Base-by-base conservation (phyloP, 2,797 vertebrate species). In the Bothrops alternatus region DNA sequence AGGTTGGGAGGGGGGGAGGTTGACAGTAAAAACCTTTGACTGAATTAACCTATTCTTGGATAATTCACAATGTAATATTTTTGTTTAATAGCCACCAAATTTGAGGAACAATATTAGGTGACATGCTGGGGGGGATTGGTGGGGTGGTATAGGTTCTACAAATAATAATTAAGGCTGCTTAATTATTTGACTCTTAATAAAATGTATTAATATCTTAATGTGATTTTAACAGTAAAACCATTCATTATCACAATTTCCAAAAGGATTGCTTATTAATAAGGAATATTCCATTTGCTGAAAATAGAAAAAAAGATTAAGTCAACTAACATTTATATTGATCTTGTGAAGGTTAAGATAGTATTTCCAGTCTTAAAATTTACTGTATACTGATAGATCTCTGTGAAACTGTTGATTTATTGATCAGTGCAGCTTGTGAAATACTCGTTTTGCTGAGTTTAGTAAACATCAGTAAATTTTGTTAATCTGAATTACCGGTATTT, bases 161-260 rank as follows among this genome's bases (percentile, higher is more conserved):
- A 90, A 90, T 47, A 88, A 92, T 26, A 65, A 47, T 26, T 90
- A 78, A 92, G 91, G 63, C 28, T 89, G 60, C 42, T 87, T 50
- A 50, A 93, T 90, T 42, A 32, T 37, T 91, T 60, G 3, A 28
- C 61, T 32, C 25, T 86, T 57, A 93, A 32, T 50, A 20, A 91
- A 87, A 26, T 0, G 0, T 2, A 85, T 18, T 89, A 10, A 47
- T 65, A 50, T 20, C 20, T 82, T 82, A 23, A 87, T 3, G 0
- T 56, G 78, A 82, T 18, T 42, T 60, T 89, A 63, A 1, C 2
- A 91, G 90, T 73, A 55, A 0, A 86, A 0, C 0, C 32, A 32
- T 26, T 57, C 18, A 56, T 55, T 47, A 50, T 88, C 18, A 25
- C 69, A 23, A 82, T 60, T 88, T 55, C 86, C 53, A 58, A 88